Evolutionary conservation across 2,888 invertebrate species (phyloP), one percentile per base, ranked within the genome.

Genomic region (Lypha dubia): DNA sequence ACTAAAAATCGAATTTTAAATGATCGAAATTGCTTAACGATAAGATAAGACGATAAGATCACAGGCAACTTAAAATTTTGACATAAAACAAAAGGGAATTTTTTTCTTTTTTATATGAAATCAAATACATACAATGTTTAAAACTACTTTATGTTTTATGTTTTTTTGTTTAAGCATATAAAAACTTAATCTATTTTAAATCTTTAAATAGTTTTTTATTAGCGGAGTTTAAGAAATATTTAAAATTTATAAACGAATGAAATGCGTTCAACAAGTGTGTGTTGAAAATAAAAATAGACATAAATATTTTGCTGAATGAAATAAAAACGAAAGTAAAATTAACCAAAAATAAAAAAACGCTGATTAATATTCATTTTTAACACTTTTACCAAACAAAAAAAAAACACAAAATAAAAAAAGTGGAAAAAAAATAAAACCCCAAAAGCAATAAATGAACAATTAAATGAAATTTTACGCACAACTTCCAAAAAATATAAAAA

Each of bases 391-490:
- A 70, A 79, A 24, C 71, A 75, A 74, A 58, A 44, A 73, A 13
- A 62, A 11, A 13, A 49, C 53, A 38, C 53, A 70, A 44, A n/a
- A n/a, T n/a, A n/a, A n/a, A n/a, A 32, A 44, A 20, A 51, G 13
- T n/a, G 20, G 22, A 65, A 62, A 67, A 68, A 75, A 56, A 56
- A n/a, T n/a, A n/a, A 70, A 82, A 63, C 75, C 81, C 81, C 71
- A 79, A 67, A 84, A 71, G 83, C 71, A 76, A 76, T 84, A 84
- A 80, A 76, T 76, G 80, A 84, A 80, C 84, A 84, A 84, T 84
- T 82, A 82, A 77, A 84, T 71, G 77, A 81, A 84, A 84, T 80
- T 84, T 84, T 80, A 84, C 81, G 77, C 80, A 77, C 84, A 81
- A 74, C 81, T 68, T 81, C 60, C 68, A 77, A 84, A 80, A 80